Evolutionary conservation across 2,797 vertebrate species (phyloP).

Genomic region (Coendou prehensilis): DNA sequence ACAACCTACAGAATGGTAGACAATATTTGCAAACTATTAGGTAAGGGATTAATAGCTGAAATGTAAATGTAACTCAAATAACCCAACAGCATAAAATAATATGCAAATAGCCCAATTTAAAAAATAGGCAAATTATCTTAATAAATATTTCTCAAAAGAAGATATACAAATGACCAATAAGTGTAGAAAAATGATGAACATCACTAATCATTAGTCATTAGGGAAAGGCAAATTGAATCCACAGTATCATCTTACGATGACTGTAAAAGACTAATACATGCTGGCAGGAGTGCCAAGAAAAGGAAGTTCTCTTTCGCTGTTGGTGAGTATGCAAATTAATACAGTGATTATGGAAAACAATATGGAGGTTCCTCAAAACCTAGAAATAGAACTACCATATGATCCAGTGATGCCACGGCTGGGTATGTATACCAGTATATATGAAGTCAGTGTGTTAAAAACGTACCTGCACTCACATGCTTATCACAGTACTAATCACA

Average conservation of each 20-base stretch:
- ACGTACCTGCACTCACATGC: too few relatives aligned
- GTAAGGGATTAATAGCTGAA: neutral
- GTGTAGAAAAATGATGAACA: neutral
- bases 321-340: neutral
- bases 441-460: neutral
- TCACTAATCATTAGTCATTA: neutral
- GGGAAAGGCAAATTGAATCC: neutral
- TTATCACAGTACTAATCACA: neutral
- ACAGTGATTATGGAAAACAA: neutral
- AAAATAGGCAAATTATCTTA: neutral
- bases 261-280: neutral
- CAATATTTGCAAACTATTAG: neutral
- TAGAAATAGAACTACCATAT: neutral
- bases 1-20: neutral
- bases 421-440: too few relatives aligned
- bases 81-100: neutral
- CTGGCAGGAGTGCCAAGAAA: neutral
- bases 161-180: neutral
- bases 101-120: neutral
- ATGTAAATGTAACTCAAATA: neutral
- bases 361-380: neutral
- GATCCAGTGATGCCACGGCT: neutral
- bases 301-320: neutral
- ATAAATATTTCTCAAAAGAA: neutral
- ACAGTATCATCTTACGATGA: neutral